Evolutionary conservation across 2,888 invertebrate species (phyloP).

Genomic region (Fissipunctia ypsillon): DNA sequence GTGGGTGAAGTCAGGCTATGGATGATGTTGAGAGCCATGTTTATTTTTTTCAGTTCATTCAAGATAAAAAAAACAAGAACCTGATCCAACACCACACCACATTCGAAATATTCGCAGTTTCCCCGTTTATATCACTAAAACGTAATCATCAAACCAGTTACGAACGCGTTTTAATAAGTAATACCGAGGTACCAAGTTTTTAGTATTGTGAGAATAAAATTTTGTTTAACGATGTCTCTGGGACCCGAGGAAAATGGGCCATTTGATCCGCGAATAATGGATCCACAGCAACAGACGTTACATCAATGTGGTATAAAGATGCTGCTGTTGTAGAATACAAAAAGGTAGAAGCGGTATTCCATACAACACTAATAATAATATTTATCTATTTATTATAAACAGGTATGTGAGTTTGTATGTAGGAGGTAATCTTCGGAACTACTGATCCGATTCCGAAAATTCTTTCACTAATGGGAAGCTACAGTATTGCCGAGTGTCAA

Average conservation of each 20-base stretch:
- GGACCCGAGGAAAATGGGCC: conserved; percentile 77
- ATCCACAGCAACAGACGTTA: conserved; percentile 77
- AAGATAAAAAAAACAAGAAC: neutral
- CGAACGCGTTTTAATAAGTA: conserved; percentile 75
- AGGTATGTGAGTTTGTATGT: no score
- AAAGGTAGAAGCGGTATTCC: conserved; percentile 44
- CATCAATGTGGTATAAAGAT: conserved; percentile 80
- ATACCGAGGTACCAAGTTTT: conserved; percentile 70
- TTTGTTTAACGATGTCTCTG: conserved; percentile 80
- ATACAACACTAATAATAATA: neutral
- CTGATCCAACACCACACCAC: neutral
- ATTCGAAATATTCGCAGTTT: conserved; percentile 10
- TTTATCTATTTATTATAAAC: no score
- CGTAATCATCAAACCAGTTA: conserved; percentile 59
- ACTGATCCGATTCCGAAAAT: no score
- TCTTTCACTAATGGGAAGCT: no score
- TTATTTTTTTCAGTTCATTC: neutral
- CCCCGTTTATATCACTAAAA: conserved; percentile 48
- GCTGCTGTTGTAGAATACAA: conserved; percentile 41
- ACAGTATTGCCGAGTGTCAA: no score
- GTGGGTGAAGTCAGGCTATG: neutral
- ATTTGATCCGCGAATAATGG: conserved; percentile 85
- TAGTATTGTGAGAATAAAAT: conserved; percentile 81
- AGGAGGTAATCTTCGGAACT: no score
- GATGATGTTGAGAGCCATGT: neutral